A percentile compares a stretch with the other conserved stretches of the same genome.
These are phyloP conservation scores for Zosterops pallidus DNA, from an alignment of 2,113 vertebrate genomes.

Conservation along the genomic window DNA sequence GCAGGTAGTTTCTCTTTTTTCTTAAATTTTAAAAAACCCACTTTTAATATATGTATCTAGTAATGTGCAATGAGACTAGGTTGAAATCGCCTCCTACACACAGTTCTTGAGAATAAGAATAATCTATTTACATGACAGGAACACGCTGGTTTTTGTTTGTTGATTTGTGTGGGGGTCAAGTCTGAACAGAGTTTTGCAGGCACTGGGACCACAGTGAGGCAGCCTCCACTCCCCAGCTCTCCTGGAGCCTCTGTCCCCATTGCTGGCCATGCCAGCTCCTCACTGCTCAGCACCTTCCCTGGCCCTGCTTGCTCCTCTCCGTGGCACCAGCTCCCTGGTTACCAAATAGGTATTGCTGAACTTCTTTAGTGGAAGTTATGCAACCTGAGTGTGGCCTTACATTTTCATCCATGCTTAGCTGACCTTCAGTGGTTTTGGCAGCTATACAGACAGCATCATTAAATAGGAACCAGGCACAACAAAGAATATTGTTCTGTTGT, in stretches of 20 bases:
- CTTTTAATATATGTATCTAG: accelerated
- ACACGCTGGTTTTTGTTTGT: accelerated
- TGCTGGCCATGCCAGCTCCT: accelerated
- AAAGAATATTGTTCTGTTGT: neutral
- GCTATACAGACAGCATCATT: neutral
- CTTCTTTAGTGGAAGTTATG: neutral
- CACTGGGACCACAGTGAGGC: accelerated
- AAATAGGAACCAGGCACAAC: neutral
- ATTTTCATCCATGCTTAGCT: neutral
- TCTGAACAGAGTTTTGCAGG: neutral
- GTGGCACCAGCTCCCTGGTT: accelerated
- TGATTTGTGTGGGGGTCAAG: accelerated
- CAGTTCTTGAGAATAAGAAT: neutral
- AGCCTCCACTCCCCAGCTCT: accelerated
- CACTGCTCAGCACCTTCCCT: accelerated
- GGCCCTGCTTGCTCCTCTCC: accelerated
- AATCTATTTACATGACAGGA: neutral
- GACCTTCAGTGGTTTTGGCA: neutral
- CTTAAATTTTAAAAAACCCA: neutral
- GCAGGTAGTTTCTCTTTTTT: neutral
- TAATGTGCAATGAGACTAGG: neutral
- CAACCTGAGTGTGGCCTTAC: neutral
- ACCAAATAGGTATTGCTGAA: neutral
- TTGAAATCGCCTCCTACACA: neutral
- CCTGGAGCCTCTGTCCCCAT: neutral